Percentiles rank a stretch among this genome's conserved stretches.
Evolutionary conservation across 2,113 vertebrate genomes (phyloP).

Genomic region (Micromys minutus): DNA sequence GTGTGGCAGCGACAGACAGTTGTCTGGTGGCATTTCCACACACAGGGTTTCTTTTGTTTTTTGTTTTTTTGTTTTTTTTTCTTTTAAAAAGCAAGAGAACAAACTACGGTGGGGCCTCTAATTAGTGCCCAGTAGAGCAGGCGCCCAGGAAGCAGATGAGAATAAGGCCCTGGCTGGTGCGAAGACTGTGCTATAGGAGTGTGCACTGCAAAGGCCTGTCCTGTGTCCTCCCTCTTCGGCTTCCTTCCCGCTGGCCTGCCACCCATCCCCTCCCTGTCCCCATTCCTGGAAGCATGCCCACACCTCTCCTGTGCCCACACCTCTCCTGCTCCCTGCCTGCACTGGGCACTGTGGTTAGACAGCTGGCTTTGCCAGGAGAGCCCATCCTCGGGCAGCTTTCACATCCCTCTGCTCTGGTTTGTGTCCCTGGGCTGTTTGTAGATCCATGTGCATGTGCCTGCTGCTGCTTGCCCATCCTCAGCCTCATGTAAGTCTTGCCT

Average conservation of each 20-base stretch:
- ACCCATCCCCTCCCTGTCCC: constrained; percentile 3
- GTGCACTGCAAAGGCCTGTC: constrained; percentile 69
- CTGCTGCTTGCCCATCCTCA: neutral
- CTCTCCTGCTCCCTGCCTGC: constrained; percentile 63
- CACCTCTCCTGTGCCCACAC: constrained; percentile 53
- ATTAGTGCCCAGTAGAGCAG: neutral
- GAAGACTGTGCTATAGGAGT: constrained; percentile 81
- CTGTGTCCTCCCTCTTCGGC: neutral
- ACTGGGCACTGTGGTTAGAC: constrained; percentile 3
- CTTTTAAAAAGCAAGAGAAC: constrained; percentile 34
- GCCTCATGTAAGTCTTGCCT: neutral
- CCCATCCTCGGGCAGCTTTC: fast-evolving
- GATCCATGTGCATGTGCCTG: constrained; percentile 71
- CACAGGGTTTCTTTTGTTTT: neutral
- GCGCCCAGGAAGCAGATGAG: constrained; percentile 3
- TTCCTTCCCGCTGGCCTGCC: neutral
- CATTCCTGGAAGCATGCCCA: constrained; percentile 43
- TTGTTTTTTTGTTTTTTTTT: constrained; percentile 17
- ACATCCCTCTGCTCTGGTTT: neutral
- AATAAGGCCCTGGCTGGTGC: constrained; percentile 38
- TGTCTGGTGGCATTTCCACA: neutral
- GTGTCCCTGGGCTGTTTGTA: constrained; percentile 65
- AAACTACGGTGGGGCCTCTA: neutral
- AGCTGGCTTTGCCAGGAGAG: constrained; percentile 39
- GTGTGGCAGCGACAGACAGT: neutral